These are phyloP conservation scores for Champsocephalus gunnari DNA, from an alignment of 2,797 vertebrate species.

Conservation along the genomic window DNA sequence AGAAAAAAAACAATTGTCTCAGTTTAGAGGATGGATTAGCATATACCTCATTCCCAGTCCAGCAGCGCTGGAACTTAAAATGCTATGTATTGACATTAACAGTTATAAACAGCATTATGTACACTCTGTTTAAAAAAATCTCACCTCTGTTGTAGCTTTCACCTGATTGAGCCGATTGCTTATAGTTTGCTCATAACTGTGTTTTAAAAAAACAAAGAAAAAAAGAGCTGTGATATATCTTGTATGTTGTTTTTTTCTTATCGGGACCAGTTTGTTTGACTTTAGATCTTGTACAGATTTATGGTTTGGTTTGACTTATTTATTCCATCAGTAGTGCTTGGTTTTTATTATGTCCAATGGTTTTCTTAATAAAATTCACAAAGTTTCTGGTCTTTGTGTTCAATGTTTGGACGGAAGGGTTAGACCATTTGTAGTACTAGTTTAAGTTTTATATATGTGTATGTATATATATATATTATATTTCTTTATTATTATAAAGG, in stretches of 20 bases:
- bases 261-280: constrained; percentile 83
- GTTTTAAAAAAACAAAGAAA: constrained; percentile 47
- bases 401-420: neutral
- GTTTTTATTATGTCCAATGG: constrained; percentile 98
- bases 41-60: constrained; percentile 89
- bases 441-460: neutral
- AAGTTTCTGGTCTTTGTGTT: constrained; percentile 42
- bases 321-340: constrained; percentile 98
- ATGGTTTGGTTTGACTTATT: constrained; percentile 96
- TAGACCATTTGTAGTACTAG: no score
- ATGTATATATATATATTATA: no score
- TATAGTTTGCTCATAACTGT: constrained; percentile 82
- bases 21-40: constrained; percentile 80
- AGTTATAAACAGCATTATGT: constrained; percentile 77
- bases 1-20: constrained; percentile 60
- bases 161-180: constrained; percentile 76
- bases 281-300: constrained; percentile 93
- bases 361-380: constrained; percentile 92
- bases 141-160: constrained; percentile 80
- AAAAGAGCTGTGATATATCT: constrained; percentile 75
- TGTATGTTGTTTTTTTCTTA: constrained; percentile 50
- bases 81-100: constrained; percentile 83
- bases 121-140: constrained; percentile 71
- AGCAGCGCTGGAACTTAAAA: constrained; percentile 85
- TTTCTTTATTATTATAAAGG: no score